phyloP scores from a whole-genome alignment of 2,113 vertebrate genomes.

The Haplochromis vanheusdeni region DNA sequence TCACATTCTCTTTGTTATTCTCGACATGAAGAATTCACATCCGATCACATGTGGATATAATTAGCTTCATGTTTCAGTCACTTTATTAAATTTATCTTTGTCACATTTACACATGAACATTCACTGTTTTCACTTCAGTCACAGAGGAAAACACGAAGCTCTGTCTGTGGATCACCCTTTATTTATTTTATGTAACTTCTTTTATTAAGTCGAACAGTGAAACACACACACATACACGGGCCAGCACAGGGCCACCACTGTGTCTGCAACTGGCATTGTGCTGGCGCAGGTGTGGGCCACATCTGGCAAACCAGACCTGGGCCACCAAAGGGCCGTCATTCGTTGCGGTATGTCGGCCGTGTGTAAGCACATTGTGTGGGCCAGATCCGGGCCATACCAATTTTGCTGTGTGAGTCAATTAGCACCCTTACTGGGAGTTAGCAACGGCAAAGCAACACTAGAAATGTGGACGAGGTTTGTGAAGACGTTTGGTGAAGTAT shows the following conservation, averaged over 20 bases:
- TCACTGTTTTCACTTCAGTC: no score
- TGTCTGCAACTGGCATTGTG: not conserved
- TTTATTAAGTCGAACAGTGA: no score
- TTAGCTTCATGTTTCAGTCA: no score
- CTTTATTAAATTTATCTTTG: no score
- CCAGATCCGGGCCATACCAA: accelerated
- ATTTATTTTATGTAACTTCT: no score
- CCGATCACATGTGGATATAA: accelerated
- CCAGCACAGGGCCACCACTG: accelerated
- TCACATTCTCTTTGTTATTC: no score
- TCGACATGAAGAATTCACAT: accelerated
- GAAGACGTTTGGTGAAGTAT: not conserved
- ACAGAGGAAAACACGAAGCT: no score
- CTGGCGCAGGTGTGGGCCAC: not conserved
- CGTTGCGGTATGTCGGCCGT: accelerated
- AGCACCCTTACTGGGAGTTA: not conserved
- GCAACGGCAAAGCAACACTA: accelerated
- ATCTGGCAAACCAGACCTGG: not conserved
- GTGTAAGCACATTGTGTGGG: not conserved
- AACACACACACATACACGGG: not conserved
- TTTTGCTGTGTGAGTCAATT: not conserved
- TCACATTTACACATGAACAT: no score
- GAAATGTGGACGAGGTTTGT: not conserved
- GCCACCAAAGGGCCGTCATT: not conserved
- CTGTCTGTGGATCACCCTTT: accelerated